phyloP scores from a whole-genome alignment of 2,797 vertebrate species.

The Columba guinea region DNA sequence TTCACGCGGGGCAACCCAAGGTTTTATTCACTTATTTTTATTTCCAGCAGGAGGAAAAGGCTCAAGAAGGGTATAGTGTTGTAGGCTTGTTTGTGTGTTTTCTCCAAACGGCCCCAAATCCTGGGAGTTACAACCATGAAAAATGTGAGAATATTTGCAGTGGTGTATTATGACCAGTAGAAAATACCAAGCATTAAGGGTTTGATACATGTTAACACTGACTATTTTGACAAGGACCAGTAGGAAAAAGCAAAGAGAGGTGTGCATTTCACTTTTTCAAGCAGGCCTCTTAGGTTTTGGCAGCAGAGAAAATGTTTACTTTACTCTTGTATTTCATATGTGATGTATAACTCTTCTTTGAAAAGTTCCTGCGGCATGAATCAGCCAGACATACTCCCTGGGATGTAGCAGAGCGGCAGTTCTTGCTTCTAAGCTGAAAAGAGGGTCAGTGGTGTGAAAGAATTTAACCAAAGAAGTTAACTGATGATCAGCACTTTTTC shows the following conservation, averaged over 20 bases:
- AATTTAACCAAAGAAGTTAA: background rate
- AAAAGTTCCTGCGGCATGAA: background rate
- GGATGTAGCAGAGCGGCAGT: background rate
- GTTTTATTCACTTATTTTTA: background rate
- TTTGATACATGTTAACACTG: background rate
- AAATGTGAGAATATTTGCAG: background rate
- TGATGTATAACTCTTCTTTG: background rate
- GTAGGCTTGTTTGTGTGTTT: background rate
- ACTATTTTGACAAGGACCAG: constrained; percentile 12
- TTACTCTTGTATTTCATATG: background rate
- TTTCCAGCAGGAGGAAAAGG: background rate
- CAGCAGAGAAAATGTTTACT: background rate
- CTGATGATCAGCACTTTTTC: background rate
- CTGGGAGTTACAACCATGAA: background rate
- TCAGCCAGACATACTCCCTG: background rate
- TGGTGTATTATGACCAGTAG: background rate
- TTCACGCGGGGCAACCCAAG: rapidly evolving
- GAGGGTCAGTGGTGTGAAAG: background rate
- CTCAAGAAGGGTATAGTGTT: background rate
- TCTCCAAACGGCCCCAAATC: background rate
- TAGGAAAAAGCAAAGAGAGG: background rate
- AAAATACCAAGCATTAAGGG: background rate
- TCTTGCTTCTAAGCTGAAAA: background rate
- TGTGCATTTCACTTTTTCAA: background rate
- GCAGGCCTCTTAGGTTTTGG: background rate